Evolutionary conservation across 2,888 invertebrate species (phyloP).

Genomic region (Catocala fraxini): DNA sequence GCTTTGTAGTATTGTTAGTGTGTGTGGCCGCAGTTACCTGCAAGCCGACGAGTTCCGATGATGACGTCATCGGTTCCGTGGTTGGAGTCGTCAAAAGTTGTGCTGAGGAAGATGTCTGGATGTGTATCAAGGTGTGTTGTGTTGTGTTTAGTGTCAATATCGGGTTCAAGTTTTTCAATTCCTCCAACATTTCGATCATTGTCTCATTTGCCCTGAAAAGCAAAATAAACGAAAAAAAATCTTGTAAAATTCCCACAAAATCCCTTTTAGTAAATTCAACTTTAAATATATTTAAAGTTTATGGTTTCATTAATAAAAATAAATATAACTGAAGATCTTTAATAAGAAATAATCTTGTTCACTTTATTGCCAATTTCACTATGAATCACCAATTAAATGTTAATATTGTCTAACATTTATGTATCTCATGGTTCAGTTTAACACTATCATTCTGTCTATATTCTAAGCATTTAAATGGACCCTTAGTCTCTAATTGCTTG

Average conservation of each 20-base stretch:
- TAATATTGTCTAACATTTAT: too few species aligned
- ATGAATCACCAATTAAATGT: too few species aligned
- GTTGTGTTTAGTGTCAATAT: conserved; percentile 55
- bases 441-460: background rate
- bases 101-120: conserved; percentile 89
- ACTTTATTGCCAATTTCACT: too few species aligned
- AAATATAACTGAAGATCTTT: too few species aligned
- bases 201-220: too few species aligned
- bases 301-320: too few species aligned
- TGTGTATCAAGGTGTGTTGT: conserved; percentile 92
- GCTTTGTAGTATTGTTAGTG: conserved; percentile 79
- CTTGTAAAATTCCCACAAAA: background rate
- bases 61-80: conserved; percentile 88
- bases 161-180: conserved; percentile 9
- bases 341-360: too few species aligned
- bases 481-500: background rate
- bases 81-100: conserved; percentile 91
- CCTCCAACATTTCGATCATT: background rate
- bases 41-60: conserved; percentile 85
- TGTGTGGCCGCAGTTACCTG: conserved; percentile 81
- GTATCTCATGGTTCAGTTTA: background rate
- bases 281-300: background rate
- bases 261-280: background rate
- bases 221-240: too few species aligned
- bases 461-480: background rate